Evolutionary conservation across 1,140 invertebrate species (phyloP).

Genomic region (Gonioctena quinquepunctata): DNA sequence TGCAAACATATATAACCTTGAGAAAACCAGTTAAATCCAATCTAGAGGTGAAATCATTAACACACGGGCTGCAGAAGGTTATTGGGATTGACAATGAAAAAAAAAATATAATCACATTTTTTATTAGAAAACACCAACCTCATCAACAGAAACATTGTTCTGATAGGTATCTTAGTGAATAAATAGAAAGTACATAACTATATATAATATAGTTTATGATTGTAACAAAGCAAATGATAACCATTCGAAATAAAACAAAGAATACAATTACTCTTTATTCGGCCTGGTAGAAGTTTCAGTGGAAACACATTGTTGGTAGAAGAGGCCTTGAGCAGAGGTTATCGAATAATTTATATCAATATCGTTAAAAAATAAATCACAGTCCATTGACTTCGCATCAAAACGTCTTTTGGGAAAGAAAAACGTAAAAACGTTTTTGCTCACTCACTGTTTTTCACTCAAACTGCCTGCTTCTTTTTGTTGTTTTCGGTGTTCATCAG

Average conservation of each 20-base stretch:
- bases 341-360: constrained; percentile 1
- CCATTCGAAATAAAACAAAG: not conserved
- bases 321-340: constrained; percentile 15
- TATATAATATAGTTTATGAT: not conserved
- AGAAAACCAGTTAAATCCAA: not conserved
- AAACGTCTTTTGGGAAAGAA: constrained; percentile 22
- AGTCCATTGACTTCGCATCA: constrained; percentile 30
- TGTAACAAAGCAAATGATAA: not conserved
- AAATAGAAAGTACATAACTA: not conserved
- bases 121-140: not conserved
- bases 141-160: not conserved
- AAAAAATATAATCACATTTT: not conserved
- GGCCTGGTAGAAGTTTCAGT: not conserved
- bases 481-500: constrained; percentile 84
- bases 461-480: constrained; percentile 59
- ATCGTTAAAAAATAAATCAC: constrained; percentile 29
- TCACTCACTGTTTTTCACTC: constrained; percentile 45
- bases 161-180: not conserved
- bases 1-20: not conserved
- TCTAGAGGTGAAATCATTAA: not conserved
- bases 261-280: not conserved
- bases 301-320: not conserved
- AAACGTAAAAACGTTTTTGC: constrained; percentile 1
- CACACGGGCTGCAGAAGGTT: not conserved
- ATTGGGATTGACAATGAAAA: not conserved